phyloP scores from a whole-genome alignment of 2,888 invertebrate species.

The Athripsodes cinereus region DNA sequence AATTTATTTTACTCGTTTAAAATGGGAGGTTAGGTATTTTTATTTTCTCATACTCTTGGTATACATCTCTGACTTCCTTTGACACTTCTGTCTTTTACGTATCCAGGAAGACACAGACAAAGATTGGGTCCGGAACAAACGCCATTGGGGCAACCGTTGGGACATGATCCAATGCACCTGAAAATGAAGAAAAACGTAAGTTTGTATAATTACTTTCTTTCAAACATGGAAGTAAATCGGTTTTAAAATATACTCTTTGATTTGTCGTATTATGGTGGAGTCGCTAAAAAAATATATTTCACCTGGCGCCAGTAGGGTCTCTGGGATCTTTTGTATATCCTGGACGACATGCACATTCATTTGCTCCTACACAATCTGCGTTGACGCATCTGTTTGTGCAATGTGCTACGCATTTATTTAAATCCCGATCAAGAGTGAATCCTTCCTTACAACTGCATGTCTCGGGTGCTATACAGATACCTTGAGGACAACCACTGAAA shows the following conservation, averaged over 20 bases:
- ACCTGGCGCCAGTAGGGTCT: constrained; percentile 37
- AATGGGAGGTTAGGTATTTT: not conserved
- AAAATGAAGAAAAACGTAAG: no score
- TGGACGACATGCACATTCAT: constrained; percentile 51
- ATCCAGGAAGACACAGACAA: constrained; percentile 69
- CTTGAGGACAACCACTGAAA: constrained; percentile 46
- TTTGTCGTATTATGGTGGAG: not conserved
- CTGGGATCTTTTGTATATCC: constrained; percentile 46
- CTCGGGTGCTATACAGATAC: constrained; percentile 38
- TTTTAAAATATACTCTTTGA: no score
- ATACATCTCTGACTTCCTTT: constrained; percentile 61
- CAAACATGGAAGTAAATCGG: no score
- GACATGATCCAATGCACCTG: constrained; percentile 57
- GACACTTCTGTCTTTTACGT: constrained; percentile 52
- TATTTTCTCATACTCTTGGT: no score
- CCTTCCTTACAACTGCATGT: constrained; percentile 35
- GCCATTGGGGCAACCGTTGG: constrained; percentile 68
- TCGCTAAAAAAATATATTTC: constrained; percentile 7
- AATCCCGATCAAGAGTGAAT: constrained; percentile 37
- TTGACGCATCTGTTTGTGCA: constrained; percentile 64
- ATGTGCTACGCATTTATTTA: constrained; percentile 44
- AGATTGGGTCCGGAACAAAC: constrained; percentile 66
- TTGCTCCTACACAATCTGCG: constrained; percentile 53
- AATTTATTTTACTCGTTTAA: not conserved
- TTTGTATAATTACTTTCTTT: no score